phyloP scores from a whole-genome alignment of 1,140 invertebrate species.

The Apis dorsata region DNA sequence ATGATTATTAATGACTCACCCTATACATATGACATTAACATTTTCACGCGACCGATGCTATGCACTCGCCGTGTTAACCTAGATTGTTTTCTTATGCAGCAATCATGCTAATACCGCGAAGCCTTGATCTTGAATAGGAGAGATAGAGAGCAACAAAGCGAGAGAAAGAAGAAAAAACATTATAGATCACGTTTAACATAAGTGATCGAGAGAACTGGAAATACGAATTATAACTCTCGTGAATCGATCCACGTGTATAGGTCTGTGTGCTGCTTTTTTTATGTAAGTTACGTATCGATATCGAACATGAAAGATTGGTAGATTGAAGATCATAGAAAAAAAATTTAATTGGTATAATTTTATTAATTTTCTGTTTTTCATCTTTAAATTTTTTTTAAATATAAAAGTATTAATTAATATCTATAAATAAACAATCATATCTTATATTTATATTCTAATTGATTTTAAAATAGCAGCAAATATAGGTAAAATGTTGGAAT shows the following conservation, averaged over 20 bases:
- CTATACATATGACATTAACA: neutral
- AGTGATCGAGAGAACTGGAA: conserved; percentile 36
- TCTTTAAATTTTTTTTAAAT: too few species aligned
- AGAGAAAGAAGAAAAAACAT: neutral
- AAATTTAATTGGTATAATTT: too few species aligned
- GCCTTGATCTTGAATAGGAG: conserved; percentile 65
- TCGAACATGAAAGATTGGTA: neutral
- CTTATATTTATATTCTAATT: too few species aligned
- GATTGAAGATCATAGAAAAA: too few species aligned
- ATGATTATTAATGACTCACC: neutral
- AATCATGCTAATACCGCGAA: conserved; percentile 63
- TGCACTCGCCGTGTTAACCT: conserved; percentile 54
- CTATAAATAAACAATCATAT: too few species aligned
- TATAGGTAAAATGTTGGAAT: too few species aligned
- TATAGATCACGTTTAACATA: conserved; percentile 50
- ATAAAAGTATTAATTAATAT: too few species aligned
- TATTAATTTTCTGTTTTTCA: too few species aligned
- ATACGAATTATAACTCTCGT: neutral
- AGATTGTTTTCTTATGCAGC: conserved; percentile 65
- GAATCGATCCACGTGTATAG: conserved; percentile 6
- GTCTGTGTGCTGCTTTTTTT: neutral
- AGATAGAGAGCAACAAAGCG: neutral
- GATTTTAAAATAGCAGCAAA: too few species aligned
- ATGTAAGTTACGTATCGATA: neutral
- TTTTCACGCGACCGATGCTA: neutral